A percentile compares a stretch with the other conserved stretches of the same genome.
These are phyloP conservation scores for Oceanites oceanicus DNA, from an alignment of 2,113 vertebrate species.

Conservation along the genomic window DNA sequence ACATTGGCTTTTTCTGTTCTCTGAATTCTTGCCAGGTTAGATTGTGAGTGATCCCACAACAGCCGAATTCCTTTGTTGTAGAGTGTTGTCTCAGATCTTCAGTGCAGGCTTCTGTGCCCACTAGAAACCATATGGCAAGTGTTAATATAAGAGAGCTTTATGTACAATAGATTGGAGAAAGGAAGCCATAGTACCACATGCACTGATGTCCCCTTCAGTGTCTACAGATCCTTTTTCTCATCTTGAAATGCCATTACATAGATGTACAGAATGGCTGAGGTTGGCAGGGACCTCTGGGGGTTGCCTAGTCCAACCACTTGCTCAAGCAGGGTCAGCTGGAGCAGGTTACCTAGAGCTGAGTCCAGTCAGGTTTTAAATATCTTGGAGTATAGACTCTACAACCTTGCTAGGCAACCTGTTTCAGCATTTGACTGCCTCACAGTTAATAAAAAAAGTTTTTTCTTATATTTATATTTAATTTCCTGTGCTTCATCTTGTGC, in stretches of 20 bases:
- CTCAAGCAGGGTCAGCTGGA: background rate
- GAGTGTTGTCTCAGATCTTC: background rate
- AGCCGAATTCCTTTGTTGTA: background rate
- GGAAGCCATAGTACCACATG: background rate
- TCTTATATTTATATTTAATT: background rate
- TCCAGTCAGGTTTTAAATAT: background rate
- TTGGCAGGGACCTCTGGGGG: background rate
- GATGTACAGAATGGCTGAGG: background rate
- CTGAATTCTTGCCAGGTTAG: background rate
- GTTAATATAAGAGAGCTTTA: background rate
- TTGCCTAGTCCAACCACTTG: background rate
- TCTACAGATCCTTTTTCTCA: background rate
- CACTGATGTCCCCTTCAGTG: background rate
- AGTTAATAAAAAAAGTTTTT: background rate
- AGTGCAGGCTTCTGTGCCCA: background rate
- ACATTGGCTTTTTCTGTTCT: background rate
- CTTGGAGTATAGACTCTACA: background rate
- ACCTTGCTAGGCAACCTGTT: background rate
- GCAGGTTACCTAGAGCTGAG: background rate
- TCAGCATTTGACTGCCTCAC: background rate
- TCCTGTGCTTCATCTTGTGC: background rate
- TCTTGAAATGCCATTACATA: background rate
- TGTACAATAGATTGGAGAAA: background rate
- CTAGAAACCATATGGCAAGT: background rate
- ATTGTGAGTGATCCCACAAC: background rate